Evolutionary conservation across 2,888 invertebrate species (phyloP).

Genomic region (Sarcophaga variegata): DNA sequence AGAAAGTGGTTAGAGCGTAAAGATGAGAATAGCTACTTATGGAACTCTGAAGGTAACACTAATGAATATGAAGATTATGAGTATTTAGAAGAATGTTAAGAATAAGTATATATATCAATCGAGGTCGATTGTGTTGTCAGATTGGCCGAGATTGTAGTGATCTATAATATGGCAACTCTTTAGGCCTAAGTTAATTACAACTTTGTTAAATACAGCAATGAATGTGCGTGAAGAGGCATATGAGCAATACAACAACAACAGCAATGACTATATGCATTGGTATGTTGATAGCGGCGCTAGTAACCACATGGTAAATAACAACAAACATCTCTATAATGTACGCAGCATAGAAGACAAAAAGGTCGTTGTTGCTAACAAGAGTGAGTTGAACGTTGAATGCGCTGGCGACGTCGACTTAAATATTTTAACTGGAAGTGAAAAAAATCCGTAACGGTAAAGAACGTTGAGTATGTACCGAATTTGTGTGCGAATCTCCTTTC

Average conservation of each 20-base stretch:
- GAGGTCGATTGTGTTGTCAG: no score
- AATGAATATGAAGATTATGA: conserved; percentile 24
- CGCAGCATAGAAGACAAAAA: background rate
- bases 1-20: conserved; percentile 31
- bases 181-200: no score
- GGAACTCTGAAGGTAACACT: conserved; percentile 43
- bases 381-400: background rate
- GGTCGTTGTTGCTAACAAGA: background rate
- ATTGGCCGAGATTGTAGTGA: no score
- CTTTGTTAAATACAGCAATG: no score
- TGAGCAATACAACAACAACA: background rate
- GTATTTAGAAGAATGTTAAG: conserved; percentile 27
- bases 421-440: conserved; percentile 2
- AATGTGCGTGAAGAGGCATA: background rate
- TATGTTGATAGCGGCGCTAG: background rate
- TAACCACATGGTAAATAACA: background rate
- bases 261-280: no score
- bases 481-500: no score
- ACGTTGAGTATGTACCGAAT: conserved; percentile 46
- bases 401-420: conserved; percentile 13
- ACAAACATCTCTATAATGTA: no score
- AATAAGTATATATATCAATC: no score
- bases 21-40: background rate
- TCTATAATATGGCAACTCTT: no score
- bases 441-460: conserved; percentile 44